Conservation (phyloP, 2,113 vertebrate genomes). For the Thomomys bottae region DNA sequence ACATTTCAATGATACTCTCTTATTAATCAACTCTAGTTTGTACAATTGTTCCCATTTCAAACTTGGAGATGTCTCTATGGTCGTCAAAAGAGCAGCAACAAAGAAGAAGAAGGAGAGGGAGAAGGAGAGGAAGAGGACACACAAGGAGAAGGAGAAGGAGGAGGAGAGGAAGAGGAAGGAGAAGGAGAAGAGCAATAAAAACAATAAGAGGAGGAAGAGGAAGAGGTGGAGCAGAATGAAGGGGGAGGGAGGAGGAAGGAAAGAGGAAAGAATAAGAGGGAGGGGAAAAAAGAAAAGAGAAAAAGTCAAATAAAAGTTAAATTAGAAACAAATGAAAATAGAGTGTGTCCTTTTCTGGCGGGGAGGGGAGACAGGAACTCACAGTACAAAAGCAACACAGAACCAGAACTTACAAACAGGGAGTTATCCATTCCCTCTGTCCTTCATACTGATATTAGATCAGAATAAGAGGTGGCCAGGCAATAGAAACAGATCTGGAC, state of each 20-base stretch:
- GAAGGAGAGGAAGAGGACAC: no score
- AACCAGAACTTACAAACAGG: background rate
- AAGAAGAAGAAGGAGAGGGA: no score
- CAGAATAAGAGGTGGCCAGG: background rate
- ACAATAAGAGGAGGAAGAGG: no score
- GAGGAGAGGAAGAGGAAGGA: no score
- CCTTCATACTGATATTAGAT: no score
- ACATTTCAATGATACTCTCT: background rate
- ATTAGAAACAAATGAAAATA: slow-evolving; percentile 21
- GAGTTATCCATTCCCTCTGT: background rate
- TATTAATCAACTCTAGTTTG: background rate
- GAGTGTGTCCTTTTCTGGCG: background rate
- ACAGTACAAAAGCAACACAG: background rate
- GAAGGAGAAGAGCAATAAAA: no score
- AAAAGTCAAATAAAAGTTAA: background rate
- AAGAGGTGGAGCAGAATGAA: no score
- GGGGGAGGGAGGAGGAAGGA: no score
- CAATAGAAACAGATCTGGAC: background rate
- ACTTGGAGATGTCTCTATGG: background rate
- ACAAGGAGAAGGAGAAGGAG: no score
- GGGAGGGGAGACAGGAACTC: background rate
- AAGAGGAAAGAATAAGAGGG: no score
- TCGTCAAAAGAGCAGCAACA: background rate
- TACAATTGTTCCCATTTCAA: background rate
- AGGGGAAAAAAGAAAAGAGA: no score